phyloP scores from a whole-genome alignment of 2,797 vertebrate species.

The Meda fulgida region DNA sequence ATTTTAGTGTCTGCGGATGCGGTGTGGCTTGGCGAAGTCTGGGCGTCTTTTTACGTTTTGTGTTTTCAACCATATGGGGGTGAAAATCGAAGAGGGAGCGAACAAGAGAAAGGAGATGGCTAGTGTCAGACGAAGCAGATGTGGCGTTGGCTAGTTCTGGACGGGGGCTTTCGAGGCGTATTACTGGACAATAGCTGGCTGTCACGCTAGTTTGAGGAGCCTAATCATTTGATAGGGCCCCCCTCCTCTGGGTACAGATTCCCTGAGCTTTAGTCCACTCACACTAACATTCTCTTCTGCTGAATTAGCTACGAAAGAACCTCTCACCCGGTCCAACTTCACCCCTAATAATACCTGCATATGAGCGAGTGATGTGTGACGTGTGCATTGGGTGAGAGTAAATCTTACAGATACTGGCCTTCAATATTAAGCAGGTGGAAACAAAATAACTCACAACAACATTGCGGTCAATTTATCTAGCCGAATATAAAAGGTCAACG shows the following conservation, averaged over 20 bases:
- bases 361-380: conserved; percentile 29
- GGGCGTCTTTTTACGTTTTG: conserved; percentile 28
- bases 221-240: conserved; percentile 84
- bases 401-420: neutral
- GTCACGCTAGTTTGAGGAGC: conserved; percentile 80
- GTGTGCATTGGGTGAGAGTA: neutral
- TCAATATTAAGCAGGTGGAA: neutral
- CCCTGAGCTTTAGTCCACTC: conserved; percentile 40
- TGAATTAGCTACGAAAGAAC: conserved; percentile 66
- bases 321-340: conserved; percentile 46
- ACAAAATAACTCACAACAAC: neutral
- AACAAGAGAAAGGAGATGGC: conserved; percentile 61
- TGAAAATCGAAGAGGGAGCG: conserved; percentile 44
- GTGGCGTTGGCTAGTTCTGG: conserved; percentile 72
- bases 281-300: conserved; percentile 71
- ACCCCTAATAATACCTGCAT: conserved; percentile 51
- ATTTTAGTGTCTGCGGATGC: neutral
- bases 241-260: conserved; percentile 69
- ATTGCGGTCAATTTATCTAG: neutral
- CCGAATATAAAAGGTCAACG: neutral
- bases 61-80: conserved; percentile 43
- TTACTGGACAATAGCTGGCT: conserved; percentile 77
- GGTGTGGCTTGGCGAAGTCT: neutral
- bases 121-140: conserved; percentile 73
- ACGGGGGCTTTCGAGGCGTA: conserved; percentile 71